phyloP scores from a whole-genome alignment of 2,888 invertebrate genomes.

The Neoitamus cyanurus region DNA sequence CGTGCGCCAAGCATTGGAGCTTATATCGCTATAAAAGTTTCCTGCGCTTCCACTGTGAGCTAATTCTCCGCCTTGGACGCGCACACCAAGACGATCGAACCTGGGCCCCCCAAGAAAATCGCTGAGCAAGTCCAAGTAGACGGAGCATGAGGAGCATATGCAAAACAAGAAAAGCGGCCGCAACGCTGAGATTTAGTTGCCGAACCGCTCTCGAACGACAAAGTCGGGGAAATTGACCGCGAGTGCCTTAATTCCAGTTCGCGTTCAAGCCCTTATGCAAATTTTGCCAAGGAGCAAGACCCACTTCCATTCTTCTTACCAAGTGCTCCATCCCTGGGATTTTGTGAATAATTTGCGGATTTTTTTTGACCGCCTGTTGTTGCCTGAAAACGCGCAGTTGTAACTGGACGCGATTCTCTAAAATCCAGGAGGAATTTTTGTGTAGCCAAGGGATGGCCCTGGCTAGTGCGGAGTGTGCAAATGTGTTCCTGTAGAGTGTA shows the following conservation, averaged over 20 bases:
- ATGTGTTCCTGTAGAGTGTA: constrained; percentile 8
- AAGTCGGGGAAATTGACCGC: constrained; percentile 6
- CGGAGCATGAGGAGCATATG: constrained; percentile 6
- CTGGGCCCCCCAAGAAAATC: constrained; percentile 11
- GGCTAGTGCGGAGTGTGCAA: not conserved
- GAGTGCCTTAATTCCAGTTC: not conserved
- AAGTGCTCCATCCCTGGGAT: not conserved
- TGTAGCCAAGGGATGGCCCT: not conserved
- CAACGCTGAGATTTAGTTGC: constrained; percentile 36
- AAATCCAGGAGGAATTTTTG: not conserved
- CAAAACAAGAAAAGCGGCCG: constrained; percentile 32
- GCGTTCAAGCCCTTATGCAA: not conserved
- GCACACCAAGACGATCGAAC: not conserved
- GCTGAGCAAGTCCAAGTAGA: constrained; percentile 31
- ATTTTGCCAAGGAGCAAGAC: not conserved
- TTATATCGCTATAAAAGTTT: constrained; percentile 29
- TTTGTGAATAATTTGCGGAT: not conserved
- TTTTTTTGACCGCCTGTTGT: not conserved
- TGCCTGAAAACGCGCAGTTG: not conserved
- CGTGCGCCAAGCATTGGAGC: not conserved
- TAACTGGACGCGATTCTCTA: not conserved
- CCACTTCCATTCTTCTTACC: not conserved
- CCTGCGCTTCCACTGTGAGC: not conserved
- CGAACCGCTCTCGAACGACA: constrained; percentile 44
- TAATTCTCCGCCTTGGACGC: not conserved